Evolutionary conservation across 2,888 invertebrate species (phyloP).

Genomic region (Yponomeuta plumbellus): DNA sequence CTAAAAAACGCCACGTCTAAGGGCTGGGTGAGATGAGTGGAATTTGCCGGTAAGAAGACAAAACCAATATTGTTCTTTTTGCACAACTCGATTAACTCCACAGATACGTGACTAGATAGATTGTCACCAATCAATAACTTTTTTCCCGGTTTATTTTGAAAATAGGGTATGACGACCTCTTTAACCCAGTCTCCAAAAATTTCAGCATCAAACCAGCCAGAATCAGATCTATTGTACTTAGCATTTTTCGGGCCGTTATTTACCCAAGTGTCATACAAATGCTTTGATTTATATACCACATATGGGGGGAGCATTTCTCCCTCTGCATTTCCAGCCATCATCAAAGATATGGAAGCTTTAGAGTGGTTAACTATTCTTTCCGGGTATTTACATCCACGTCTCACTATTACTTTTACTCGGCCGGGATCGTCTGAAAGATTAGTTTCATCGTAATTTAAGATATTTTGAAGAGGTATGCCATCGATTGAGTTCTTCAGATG

Average conservation of each 20-base stretch:
- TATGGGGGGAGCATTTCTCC: constrained; percentile 6
- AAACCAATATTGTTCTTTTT: constrained; percentile 19
- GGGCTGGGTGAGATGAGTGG: constrained; percentile 6
- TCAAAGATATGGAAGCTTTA: constrained; percentile 6
- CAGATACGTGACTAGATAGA: constrained; percentile 21
- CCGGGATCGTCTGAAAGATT: constrained; percentile 8
- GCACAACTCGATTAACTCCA: constrained; percentile 19
- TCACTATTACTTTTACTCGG: neutral
- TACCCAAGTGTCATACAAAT: constrained; percentile 4
- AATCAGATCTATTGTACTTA: neutral
- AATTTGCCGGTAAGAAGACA: constrained; percentile 19
- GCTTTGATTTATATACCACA: neutral
- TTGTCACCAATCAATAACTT: constrained; percentile 25
- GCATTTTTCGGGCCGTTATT: constrained; percentile 1
- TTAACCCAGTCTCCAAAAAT: constrained; percentile 15
- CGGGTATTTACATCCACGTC: constrained; percentile 4
- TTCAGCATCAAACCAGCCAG: constrained; percentile 6
- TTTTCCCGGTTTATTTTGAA: constrained; percentile 14
- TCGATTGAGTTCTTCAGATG: neutral
- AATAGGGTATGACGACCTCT: constrained; percentile 12
- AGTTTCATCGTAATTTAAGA: constrained; percentile 8
- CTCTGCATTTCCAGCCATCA: constrained; percentile 7
- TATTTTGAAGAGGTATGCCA: neutral
- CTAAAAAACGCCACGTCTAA: constrained; percentile 2
- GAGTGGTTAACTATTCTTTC: constrained; percentile 8